Conservation (phyloP, 1,140 invertebrate genomes). For the Battus philenor region DNA sequence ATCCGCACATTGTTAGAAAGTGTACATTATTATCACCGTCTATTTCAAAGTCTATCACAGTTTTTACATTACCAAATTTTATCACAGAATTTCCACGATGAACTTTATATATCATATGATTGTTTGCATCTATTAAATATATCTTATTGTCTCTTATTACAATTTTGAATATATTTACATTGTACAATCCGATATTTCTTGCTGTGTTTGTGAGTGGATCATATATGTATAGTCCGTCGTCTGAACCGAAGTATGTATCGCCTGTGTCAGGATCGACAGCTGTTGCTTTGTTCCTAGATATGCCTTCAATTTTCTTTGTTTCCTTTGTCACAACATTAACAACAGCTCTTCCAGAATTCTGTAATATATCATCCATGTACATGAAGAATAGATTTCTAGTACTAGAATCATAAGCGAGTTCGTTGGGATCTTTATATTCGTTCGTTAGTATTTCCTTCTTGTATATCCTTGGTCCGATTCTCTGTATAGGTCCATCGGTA, state of each 20-base stretch:
- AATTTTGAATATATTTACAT: constrained; percentile 58
- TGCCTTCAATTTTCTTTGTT: constrained; percentile 47
- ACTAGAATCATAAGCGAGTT: constrained; percentile 55
- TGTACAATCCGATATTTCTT: constrained; percentile 50
- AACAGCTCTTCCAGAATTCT: constrained; percentile 57
- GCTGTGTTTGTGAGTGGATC: constrained; percentile 46
- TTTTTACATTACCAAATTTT: constrained; percentile 41
- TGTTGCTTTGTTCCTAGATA: constrained; percentile 56
- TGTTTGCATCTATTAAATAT: constrained; percentile 56
- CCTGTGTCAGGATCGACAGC: constrained; percentile 52
- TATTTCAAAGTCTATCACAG: constrained; percentile 56
- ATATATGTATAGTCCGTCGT: constrained; percentile 60
- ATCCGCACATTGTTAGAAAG: constrained; percentile 57
- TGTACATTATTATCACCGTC: constrained; percentile 51
- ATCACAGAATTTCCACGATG: constrained; percentile 29
- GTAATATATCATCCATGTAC: constrained; percentile 60
- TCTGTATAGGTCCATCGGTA: constrained; percentile 45
- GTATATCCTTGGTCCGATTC: constrained; percentile 49
- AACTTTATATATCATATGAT: constrained; percentile 58
- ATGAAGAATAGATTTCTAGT: constrained; percentile 61
- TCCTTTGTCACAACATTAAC: constrained; percentile 56
- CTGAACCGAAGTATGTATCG: constrained; percentile 62
- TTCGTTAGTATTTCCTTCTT: constrained; percentile 51
- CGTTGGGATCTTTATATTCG: constrained; percentile 42
- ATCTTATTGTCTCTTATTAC: constrained; percentile 57